Conservation (phyloP, 2,797 vertebrate genomes). For the Carduelis carduelis region DNA sequence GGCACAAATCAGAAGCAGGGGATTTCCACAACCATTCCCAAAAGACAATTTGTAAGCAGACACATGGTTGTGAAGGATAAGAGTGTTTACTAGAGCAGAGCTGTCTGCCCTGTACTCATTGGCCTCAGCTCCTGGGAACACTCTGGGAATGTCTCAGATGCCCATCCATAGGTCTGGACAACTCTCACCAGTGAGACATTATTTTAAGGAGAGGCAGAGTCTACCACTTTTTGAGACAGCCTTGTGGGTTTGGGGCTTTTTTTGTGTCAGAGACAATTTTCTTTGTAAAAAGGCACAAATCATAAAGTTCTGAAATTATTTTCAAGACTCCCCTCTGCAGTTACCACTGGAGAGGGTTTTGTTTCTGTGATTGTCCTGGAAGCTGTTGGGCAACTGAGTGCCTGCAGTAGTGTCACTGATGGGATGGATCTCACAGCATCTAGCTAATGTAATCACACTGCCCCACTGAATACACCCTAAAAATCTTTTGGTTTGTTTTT, state of each 20-base stretch:
- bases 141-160: background rate
- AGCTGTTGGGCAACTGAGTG: background rate
- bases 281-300: background rate
- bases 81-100: constrained; percentile 4
- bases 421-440: background rate
- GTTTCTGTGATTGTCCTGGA: background rate
- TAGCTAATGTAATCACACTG: background rate
- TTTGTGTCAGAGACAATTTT: background rate
- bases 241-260: background rate
- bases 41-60: background rate
- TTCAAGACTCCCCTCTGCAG: background rate
- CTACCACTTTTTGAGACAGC: background rate
- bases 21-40: constrained; percentile 20
- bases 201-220: background rate
- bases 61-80: background rate
- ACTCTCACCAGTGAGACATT: background rate
- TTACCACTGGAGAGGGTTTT: background rate
- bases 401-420: background rate
- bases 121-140: constrained; percentile 2
- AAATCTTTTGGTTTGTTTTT: background rate
- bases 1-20: background rate
- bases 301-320: background rate
- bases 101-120: background rate
- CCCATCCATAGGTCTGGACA: background rate
- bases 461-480: background rate